phyloP scores from a whole-genome alignment of 2,113 vertebrate species.

The Chloroceryle aenea region DNA sequence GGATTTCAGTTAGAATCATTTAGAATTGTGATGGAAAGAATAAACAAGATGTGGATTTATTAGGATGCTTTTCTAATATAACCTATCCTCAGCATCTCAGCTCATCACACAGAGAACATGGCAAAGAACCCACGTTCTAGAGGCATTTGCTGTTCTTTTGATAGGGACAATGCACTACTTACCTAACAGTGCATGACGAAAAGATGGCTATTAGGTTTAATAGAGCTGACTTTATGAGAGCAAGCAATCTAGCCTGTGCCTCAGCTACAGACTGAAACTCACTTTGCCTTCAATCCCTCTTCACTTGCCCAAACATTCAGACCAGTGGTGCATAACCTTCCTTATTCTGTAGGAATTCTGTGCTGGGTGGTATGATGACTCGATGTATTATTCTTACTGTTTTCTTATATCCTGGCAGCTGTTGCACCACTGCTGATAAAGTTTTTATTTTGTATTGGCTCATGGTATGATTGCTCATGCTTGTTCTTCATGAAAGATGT shows the following conservation, averaged over 20 bases:
- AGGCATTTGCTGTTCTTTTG: background rate
- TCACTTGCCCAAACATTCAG: background rate
- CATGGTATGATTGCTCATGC: conserved; percentile 31
- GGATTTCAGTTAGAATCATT: background rate
- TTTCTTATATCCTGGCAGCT: background rate
- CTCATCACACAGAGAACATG: background rate
- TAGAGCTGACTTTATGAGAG: conserved; percentile 38
- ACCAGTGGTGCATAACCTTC: background rate
- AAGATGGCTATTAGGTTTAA: background rate
- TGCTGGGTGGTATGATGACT: background rate
- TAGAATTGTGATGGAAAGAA: background rate
- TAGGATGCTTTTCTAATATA: background rate
- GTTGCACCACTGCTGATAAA: background rate
- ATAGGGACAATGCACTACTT: background rate
- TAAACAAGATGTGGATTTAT: background rate
- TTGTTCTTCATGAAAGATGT: conserved; percentile 36
- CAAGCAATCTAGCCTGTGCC: background rate
- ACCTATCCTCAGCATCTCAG: background rate
- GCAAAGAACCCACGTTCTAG: background rate
- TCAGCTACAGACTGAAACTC: background rate
- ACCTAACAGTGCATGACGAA: background rate
- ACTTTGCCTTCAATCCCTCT: background rate
- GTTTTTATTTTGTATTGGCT: conserved; percentile 8
- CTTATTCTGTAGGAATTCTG: conserved; percentile 4
- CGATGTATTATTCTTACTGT: background rate